A percentile compares a stretch with the other conserved stretches of the same genome.
These are phyloP conservation scores for Lucilia cuprina DNA, from an alignment of 1,140 invertebrate species.

Conservation along the genomic window DNA sequence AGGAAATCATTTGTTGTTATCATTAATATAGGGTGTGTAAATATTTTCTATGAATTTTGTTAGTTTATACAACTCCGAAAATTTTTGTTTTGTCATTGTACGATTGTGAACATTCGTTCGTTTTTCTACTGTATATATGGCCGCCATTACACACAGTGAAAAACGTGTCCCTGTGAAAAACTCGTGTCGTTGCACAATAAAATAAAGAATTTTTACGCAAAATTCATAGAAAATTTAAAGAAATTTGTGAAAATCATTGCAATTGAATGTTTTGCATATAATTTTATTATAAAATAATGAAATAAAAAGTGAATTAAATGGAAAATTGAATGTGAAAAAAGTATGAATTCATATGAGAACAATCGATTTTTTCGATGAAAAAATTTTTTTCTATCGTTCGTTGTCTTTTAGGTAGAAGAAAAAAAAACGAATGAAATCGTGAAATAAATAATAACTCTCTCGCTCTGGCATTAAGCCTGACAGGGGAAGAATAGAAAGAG, in stretches of 20 bases:
- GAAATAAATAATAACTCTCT: not conserved
- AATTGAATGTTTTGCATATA: not conserved
- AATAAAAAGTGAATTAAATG: constrained; percentile 38
- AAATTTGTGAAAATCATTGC: constrained; percentile 32
- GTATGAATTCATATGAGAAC: constrained; percentile 41
- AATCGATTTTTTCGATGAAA: constrained; percentile 60
- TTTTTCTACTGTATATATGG: constrained; percentile 29
- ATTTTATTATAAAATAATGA: constrained; percentile 37
- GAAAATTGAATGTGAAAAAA: constrained; percentile 57
- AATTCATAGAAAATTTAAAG: constrained; percentile 50
- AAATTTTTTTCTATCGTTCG: constrained; percentile 44
- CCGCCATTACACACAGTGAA: constrained; percentile 59
- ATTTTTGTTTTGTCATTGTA: constrained; percentile 23
- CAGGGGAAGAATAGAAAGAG: not conserved
- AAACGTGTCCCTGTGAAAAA: constrained; percentile 61
- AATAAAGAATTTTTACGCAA: constrained; percentile 46
- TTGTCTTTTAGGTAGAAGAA: constrained; percentile 27
- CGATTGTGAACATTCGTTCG: constrained; percentile 21
- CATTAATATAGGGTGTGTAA: constrained; percentile 20
- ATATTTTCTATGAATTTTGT: constrained; percentile 32
- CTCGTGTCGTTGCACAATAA: constrained; percentile 49
- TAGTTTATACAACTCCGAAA: constrained; percentile 37
- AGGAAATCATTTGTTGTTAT: not conserved
- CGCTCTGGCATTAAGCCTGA: not conserved
- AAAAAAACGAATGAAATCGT: constrained; percentile 22